Conservation (phyloP, 2,888 invertebrate genomes). For the Drosophila longiperda region DNA sequence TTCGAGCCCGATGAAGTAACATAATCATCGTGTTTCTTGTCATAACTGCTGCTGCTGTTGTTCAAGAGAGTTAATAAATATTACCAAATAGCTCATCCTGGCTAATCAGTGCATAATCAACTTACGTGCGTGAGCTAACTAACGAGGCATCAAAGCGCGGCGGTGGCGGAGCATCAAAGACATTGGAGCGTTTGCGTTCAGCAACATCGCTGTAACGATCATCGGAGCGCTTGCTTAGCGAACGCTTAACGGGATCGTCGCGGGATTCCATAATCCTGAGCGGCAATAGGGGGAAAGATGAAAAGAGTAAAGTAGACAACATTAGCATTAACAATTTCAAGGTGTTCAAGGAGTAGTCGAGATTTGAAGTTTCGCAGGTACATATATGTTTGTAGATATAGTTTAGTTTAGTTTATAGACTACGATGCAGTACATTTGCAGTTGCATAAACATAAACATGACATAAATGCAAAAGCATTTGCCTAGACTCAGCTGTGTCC, state of each 20-base stretch:
- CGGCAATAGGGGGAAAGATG: constrained; percentile 54
- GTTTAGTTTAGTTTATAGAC: constrained; percentile 37
- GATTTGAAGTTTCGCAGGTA: constrained; percentile 1
- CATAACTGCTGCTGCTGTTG: constrained; percentile 65
- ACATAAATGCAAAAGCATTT: constrained; percentile 54
- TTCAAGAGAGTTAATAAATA: neutral
- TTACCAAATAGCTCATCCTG: neutral
- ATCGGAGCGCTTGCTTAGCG: constrained; percentile 83
- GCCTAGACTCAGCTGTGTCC: constrained; percentile 45
- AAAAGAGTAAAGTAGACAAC: constrained; percentile 48
- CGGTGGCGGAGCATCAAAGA: constrained; percentile 85
- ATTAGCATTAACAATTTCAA: constrained; percentile 39
- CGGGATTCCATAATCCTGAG: constrained; percentile 84
- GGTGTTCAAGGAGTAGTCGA: neutral
- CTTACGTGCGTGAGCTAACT: constrained; percentile 82
- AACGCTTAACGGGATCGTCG: constrained; percentile 83
- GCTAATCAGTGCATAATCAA: neutral
- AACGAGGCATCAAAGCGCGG: constrained; percentile 84
- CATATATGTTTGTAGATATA: constrained; percentile 39
- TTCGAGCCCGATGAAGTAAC: constrained; percentile 76
- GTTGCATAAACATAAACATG: constrained; percentile 51
- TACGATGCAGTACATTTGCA: constrained; percentile 54
- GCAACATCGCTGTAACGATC: constrained; percentile 82
- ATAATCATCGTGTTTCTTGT: constrained; percentile 84
- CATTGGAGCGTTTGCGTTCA: constrained; percentile 83